phyloP scores from a whole-genome alignment of 2,797 vertebrate genomes.

The Tangara arthus region DNA sequence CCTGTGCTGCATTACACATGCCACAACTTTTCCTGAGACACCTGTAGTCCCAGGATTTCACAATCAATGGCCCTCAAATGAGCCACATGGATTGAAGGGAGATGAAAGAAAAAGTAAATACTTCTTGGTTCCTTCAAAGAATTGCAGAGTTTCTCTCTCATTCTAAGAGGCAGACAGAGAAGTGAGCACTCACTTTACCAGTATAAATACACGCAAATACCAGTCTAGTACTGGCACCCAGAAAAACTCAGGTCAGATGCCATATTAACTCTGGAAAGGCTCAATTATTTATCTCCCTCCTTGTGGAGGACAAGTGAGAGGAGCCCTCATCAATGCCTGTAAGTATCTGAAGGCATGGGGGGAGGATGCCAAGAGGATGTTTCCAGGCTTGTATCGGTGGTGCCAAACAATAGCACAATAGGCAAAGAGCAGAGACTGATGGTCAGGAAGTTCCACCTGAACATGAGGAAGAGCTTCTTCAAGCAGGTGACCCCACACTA shows the following conservation, averaged over 20 bases:
- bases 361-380: not conserved
- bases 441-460: not conserved
- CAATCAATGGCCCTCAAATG: not conserved
- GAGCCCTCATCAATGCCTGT: not conserved
- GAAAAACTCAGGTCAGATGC: not conserved
- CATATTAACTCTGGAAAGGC: not conserved
- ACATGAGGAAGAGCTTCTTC: not conserved
- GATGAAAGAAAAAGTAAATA: not conserved
- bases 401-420: not conserved
- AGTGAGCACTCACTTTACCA: not conserved
- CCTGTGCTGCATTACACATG: not conserved
- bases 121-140: not conserved
- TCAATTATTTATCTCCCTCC: not conserved
- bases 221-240: not conserved
- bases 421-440: not conserved
- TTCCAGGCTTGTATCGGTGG: accelerated
- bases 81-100: not conserved
- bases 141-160: not conserved
- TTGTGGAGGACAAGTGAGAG: not conserved
- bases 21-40: not conserved
- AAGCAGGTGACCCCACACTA: not conserved
- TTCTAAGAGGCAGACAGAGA: not conserved
- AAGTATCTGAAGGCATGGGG: not conserved
- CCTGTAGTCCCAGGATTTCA: not conserved
- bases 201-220: not conserved